Conservation (phyloP, 2,113 vertebrate genomes). For the Cervus canadensis region DNA sequence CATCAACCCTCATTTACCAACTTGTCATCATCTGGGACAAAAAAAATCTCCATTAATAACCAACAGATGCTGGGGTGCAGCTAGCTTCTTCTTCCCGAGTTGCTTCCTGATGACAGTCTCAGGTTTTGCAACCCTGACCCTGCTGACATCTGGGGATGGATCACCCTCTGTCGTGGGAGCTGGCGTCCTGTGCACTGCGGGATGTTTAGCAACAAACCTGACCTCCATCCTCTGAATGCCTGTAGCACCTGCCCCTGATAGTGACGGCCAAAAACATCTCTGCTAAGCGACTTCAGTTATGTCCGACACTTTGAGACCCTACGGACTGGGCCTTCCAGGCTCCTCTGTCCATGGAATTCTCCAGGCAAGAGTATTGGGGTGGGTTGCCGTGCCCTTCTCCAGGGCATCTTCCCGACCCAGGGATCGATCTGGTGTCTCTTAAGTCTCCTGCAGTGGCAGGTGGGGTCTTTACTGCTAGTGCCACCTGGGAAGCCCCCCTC, state of each 20-base stretch:
- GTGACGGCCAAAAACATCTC: neutral
- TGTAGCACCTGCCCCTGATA: neutral
- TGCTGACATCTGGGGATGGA: no score
- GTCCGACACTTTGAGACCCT: neutral
- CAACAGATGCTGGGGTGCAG: neutral
- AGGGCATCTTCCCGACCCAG: neutral
- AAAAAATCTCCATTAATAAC: neutral
- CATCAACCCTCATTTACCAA: neutral
- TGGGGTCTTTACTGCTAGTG: fast-evolving
- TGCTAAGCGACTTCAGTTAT: neutral
- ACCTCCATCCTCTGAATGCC: neutral
- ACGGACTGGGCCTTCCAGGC: neutral
- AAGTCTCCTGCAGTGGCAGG: neutral
- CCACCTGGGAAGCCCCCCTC: neutral
- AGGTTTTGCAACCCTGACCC: neutral
- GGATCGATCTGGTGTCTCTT: neutral
- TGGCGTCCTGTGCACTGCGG: neutral
- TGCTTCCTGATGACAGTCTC: neutral
- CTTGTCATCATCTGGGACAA: neutral
- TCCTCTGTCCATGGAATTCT: neutral
- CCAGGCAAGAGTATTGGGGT: neutral
- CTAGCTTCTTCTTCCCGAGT: neutral
- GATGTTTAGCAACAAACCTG: neutral
- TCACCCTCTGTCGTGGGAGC: neutral
- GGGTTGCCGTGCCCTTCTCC: neutral